A percentile compares a stretch with the other conserved stretches of the same genome.
Evolutionary conservation across 2,113 vertebrate genomes (phyloP).

Genomic region (Piliocolobus tephrosceles): DNA sequence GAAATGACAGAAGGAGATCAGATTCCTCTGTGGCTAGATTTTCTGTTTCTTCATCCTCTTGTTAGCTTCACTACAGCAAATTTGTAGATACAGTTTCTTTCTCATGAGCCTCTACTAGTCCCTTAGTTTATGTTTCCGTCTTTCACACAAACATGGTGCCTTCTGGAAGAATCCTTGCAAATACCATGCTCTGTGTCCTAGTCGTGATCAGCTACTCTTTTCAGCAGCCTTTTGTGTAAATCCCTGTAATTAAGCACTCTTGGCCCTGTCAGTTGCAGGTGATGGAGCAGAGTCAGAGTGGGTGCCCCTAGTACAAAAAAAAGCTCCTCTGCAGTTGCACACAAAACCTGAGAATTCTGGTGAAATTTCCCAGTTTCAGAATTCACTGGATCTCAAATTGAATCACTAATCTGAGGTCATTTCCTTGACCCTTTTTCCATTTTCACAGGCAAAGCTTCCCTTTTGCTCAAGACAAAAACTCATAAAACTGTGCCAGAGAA

Average conservation of each 20-base stretch:
- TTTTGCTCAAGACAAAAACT: slow-evolving; percentile 63
- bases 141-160: slow-evolving; percentile 36
- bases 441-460: slow-evolving; percentile 66
- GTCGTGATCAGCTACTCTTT: slow-evolving; percentile 70
- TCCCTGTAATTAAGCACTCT: slow-evolving; percentile 25
- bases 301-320: not conserved
- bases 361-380: slow-evolving; percentile 35
- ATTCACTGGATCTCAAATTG: slow-evolving; percentile 57
- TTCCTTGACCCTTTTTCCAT: slow-evolving; percentile 64
- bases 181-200: slow-evolving; percentile 42
- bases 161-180: slow-evolving; percentile 72
- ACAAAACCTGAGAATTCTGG: not conserved
- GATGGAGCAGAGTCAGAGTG: not conserved
- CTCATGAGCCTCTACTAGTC: not conserved
- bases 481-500: slow-evolving; percentile 75
- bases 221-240: slow-evolving; percentile 65
- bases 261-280: not conserved
- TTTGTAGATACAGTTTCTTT: not conserved
- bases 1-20: not conserved
- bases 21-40: not conserved
- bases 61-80: not conserved
- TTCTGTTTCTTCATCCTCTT: not conserved
- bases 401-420: slow-evolving; percentile 47
- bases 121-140: slow-evolving; percentile 20
- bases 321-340: not conserved